phyloP scores from a whole-genome alignment of 2,113 vertebrate species.

The Okapia johnstoni region DNA sequence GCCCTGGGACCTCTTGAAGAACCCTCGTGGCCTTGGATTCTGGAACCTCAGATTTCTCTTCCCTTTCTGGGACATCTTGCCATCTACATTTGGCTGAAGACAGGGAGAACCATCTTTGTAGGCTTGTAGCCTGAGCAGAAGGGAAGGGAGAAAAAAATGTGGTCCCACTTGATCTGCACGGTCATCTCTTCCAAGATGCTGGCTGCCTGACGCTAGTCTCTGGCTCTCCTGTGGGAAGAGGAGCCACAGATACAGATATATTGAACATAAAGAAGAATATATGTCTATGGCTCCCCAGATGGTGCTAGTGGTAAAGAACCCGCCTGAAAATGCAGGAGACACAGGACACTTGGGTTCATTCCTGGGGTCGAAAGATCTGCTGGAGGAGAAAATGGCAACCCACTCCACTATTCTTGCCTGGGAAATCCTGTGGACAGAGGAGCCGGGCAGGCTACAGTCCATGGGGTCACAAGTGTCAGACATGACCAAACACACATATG shows the following conservation, averaged over 20 bases:
- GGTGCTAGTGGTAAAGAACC: not conserved
- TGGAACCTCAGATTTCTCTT: not conserved
- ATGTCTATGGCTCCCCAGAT: not conserved
- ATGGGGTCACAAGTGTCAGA: not conserved
- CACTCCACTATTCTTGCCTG: not conserved
- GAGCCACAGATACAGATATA: not conserved
- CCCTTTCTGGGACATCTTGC: not conserved
- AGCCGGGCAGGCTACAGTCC: fast-evolving
- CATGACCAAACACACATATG: not conserved
- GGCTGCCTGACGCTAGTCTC: not conserved
- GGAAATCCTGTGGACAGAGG: not conserved
- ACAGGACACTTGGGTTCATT: not conserved
- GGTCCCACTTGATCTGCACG: no score
- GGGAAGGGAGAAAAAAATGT: not conserved
- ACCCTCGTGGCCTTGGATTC: not conserved
- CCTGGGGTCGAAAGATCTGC: not conserved
- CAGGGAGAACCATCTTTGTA: not conserved
- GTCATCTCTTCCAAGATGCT: not conserved
- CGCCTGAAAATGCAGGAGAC: fast-evolving
- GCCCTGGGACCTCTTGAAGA: not conserved
- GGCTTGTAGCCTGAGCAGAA: not conserved
- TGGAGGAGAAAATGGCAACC: not conserved
- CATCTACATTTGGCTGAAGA: not conserved
- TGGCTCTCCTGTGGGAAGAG: not conserved
- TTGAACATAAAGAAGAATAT: no score